Conservation (phyloP, 2,888 invertebrate species). For the Hipparchia sbordonii region DNA sequence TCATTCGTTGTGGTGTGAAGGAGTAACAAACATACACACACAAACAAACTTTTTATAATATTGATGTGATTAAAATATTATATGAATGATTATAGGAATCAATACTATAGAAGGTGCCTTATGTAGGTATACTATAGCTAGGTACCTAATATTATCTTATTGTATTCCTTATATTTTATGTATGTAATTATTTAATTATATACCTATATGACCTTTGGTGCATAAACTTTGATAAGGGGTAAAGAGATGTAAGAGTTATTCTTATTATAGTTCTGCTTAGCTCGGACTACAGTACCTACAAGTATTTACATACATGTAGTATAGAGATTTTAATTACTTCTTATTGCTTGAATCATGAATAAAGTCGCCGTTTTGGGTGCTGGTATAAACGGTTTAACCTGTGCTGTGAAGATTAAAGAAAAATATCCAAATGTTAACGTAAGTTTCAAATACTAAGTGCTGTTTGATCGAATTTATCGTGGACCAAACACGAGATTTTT, state of each 20-base stretch:
- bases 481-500: too few species aligned
- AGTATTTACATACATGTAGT: too few species aligned
- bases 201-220: slow-evolving; percentile 3
- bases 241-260: not conserved
- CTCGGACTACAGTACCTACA: not conserved
- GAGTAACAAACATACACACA: too few species aligned
- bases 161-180: not conserved
- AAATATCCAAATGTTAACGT: slow-evolving; percentile 72
- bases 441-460: slow-evolving; percentile 42
- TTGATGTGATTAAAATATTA: too few species aligned
- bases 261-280: not conserved
- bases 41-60: too few species aligned
- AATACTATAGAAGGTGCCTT: too few species aligned
- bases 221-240: slow-evolving; percentile 17
- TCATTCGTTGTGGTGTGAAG: too few species aligned
- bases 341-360: slow-evolving; percentile 46
- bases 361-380: slow-evolving; percentile 88
- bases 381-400: slow-evolving; percentile 88
- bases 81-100: too few species aligned
- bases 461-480: not conserved
- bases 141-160: too few species aligned
- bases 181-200: not conserved
- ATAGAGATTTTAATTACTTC: not conserved
- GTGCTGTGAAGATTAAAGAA: slow-evolving; percentile 86
- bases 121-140: too few species aligned